Evolutionary conservation across 1,140 invertebrate species (phyloP), one percentile per base, ranked within the genome.

Genomic region (Drosophila bocqueti): DNA sequence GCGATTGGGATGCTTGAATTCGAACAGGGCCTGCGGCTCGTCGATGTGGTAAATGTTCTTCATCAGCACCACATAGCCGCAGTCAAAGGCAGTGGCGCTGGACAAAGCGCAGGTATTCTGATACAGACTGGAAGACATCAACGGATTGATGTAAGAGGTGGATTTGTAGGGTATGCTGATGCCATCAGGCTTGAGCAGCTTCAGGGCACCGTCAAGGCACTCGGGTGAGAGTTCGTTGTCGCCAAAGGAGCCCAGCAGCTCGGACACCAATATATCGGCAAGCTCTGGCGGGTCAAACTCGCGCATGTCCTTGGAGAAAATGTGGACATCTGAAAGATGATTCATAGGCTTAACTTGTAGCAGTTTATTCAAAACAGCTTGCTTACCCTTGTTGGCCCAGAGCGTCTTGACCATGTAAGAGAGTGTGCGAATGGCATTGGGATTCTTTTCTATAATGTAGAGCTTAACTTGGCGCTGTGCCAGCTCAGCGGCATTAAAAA

Each of bases 161-260:
- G 99, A 99, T 62, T 96, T 95, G 79, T 93, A 93, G 7, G 99
- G 99, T 93, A 99, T 99, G 91, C 97, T 98, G 61, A 99, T 96
- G 21, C 98, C 98, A 94, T 96, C 96, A 49, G 96, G 95, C 94
- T 97, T 98, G 1, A 99, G 93, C 77, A 98, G 96, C 46, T 96
- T 95, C 82, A 98, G 96, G 15, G 98, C 98, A 8, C 98, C 98
- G 94, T 99, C 98, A 15, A 99, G 94, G 94, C 99, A 99, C 93
- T 99, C 99, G 1, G 99, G 99, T 2, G 98, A 99, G 2, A 99
- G 95, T 94, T 99, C 99, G 93, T 99, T 99, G 93, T 99, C 99
- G 21, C 98, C 98, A 95, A 99, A 99, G 11, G 99, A 99, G 7
- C 99, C 96, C 10, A 99, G 94, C 18, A 99, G 94, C 94, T 99